Percentiles rank a stretch among this genome's conserved stretches.
Conservation (phyloP, 2,797 vertebrate species). For the Falco peregrinus region DNA sequence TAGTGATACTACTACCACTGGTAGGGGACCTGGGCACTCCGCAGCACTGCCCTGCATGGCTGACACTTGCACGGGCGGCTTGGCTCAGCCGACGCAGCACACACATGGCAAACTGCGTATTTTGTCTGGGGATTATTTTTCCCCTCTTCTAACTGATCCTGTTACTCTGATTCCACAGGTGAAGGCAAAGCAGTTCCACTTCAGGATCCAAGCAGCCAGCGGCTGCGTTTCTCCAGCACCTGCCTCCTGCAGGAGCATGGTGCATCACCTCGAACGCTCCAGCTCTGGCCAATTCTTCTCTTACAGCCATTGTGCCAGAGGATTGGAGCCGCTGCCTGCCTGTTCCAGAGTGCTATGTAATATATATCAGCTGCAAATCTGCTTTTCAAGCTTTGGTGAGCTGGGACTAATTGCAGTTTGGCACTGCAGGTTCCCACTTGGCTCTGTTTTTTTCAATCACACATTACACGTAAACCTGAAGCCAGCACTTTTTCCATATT, state of each 20-base stretch:
- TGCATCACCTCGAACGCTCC: accelerated
- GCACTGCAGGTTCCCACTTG: background rate
- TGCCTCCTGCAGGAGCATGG: background rate
- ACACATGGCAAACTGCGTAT: accelerated
- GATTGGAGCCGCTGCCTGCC: background rate
- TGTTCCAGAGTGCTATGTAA: background rate
- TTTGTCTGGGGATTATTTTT: background rate
- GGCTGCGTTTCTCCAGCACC: background rate
- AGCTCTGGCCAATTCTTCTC: background rate
- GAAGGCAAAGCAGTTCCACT: background rate
- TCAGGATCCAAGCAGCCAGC: background rate
- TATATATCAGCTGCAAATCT: background rate
- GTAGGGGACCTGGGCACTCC: background rate
- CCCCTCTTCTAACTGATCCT: background rate
- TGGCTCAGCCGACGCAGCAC: background rate
- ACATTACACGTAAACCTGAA: background rate
- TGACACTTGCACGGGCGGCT: background rate
- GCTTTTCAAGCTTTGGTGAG: background rate
- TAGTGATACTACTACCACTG: accelerated
- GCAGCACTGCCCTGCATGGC: accelerated
- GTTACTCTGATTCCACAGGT: accelerated
- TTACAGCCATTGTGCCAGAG: background rate
- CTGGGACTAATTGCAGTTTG: background rate
- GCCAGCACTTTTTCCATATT: background rate
- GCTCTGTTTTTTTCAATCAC: background rate